phyloP scores from a whole-genome alignment of 2,113 vertebrate genomes.

The Halcyon senegalensis region DNA sequence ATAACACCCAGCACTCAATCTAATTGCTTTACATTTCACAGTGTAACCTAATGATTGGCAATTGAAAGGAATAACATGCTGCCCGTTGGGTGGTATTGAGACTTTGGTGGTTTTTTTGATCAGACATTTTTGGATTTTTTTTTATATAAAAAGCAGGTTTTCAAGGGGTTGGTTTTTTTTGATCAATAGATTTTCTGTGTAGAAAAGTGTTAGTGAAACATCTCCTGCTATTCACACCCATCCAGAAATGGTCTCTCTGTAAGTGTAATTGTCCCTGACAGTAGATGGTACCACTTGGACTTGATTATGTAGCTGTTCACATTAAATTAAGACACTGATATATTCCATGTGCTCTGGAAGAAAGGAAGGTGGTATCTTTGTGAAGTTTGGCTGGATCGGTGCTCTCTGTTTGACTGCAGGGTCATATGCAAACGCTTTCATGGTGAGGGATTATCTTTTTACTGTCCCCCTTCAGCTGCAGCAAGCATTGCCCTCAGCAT shows the following conservation, averaged over 20 bases:
- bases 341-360: constrained; percentile 6
- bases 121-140: neutral
- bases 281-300: constrained; percentile 32
- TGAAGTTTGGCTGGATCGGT: constrained; percentile 2
- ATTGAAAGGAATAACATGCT: constrained; percentile 11
- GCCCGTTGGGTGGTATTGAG: neutral
- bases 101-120: neutral
- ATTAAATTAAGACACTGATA: constrained; percentile 28
- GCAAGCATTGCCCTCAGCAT: neutral
- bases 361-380: neutral
- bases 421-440: neutral
- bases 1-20: neutral
- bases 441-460: neutral
- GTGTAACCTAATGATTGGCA: neutral
- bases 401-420: neutral
- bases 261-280: neutral
- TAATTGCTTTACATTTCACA: neutral
- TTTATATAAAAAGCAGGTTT: neutral
- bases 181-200: neutral
- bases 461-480: neutral
- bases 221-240: neutral
- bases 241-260: neutral
- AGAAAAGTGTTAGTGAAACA: neutral
- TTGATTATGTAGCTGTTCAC: constrained; percentile 34
- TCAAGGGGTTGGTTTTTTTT: neutral